Conservation (phyloP, 2,113 vertebrate genomes). For the Phylloscopus trochiloides region DNA sequence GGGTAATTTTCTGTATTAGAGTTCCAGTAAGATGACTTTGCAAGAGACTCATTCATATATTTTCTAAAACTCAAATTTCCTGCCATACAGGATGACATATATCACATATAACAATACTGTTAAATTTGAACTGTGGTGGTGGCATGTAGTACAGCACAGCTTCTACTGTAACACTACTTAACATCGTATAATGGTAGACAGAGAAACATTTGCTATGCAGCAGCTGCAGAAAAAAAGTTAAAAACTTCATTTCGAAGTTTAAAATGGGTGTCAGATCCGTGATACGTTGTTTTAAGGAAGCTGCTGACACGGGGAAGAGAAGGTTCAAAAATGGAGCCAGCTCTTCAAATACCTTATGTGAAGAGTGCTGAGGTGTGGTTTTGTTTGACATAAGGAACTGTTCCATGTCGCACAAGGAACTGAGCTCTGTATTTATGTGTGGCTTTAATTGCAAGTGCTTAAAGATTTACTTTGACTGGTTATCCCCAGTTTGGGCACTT, state of each 20-base stretch:
- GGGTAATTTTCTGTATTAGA: background rate
- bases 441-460: background rate
- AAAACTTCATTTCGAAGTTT: background rate
- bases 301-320: background rate
- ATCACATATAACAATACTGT: background rate
- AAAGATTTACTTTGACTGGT: background rate
- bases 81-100: background rate
- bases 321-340: background rate
- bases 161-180: background rate
- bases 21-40: slow-evolving; percentile 38
- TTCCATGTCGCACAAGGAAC: background rate
- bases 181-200: background rate
- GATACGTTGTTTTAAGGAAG: background rate
- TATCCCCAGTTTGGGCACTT: background rate
- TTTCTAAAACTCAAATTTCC: background rate
- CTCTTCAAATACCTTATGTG: background rate
- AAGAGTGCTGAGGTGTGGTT: background rate
- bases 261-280: background rate
- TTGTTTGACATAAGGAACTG: background rate
- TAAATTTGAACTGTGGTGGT: background rate
- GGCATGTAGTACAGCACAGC: background rate
- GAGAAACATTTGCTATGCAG: background rate
- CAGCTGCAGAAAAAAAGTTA: background rate
- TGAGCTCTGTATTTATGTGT: background rate
- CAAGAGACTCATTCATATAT: background rate